Evolutionary conservation across 2,888 invertebrate genomes (phyloP).

Genomic region (Xestia c-nigrum): DNA sequence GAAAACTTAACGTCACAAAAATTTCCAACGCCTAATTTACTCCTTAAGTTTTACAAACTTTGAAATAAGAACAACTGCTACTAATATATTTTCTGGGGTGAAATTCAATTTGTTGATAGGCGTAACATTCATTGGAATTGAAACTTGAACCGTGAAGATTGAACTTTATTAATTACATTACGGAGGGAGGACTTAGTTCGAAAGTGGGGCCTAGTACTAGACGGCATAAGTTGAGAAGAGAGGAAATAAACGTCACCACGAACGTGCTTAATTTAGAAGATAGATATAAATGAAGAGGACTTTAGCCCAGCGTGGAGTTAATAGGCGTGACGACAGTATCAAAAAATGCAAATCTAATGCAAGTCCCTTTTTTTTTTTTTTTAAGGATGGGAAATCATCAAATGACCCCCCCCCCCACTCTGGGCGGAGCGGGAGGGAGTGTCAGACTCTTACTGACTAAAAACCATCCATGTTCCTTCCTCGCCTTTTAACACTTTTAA

Average conservation of each 20-base stretch:
- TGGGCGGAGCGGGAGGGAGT: no score
- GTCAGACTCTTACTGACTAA: no score
- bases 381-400: no score
- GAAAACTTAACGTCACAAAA: neutral
- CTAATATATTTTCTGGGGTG: slow-evolving; percentile 38
- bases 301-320: neutral
- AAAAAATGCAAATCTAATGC: no score
- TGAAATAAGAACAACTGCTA: slow-evolving; percentile 26
- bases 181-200: slow-evolving; percentile 49
- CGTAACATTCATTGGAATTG: slow-evolving; percentile 53
- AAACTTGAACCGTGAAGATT: slow-evolving; percentile 55
- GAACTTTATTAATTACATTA: slow-evolving; percentile 61
- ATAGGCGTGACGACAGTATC: no score
- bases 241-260: slow-evolving; percentile 37
- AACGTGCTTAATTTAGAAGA: slow-evolving; percentile 38
- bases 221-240: slow-evolving; percentile 32
- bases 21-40: neutral
- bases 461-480: no score
- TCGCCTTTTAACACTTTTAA: no score
- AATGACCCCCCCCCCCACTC: no score
- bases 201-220: slow-evolving; percentile 46
- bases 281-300: slow-evolving; percentile 16
- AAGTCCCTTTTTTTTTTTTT: no score
- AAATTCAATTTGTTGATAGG: slow-evolving; percentile 54
- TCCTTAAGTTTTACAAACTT: slow-evolving; percentile 6